Conservation (phyloP, 2,113 vertebrate species). For the Microcebus ravelobensis region DNA sequence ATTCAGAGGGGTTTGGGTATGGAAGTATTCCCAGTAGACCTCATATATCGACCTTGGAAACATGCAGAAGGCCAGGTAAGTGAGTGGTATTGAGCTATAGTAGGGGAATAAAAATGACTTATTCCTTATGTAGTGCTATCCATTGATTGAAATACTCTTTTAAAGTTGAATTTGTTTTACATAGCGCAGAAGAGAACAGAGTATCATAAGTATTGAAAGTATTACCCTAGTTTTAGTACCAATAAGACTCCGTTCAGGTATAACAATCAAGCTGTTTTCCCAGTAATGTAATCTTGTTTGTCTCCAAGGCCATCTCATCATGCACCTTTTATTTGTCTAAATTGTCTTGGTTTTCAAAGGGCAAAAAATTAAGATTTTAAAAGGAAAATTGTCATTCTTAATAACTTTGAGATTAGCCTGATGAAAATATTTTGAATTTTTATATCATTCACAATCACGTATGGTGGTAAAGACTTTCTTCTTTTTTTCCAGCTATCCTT, state of each 20-base stretch:
- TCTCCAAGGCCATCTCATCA: not conserved
- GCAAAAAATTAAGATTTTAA: not conserved
- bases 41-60: slow-evolving; percentile 99
- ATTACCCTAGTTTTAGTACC: not conserved
- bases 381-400: not conserved
- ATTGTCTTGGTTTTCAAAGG: slow-evolving; percentile 16
- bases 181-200: not conserved
- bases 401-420: not conserved
- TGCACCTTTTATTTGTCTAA: not conserved
- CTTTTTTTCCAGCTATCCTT: slow-evolving; percentile 92
- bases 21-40: slow-evolving; percentile 98
- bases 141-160: not conserved
- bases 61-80: slow-evolving; percentile 98
- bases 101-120: not conserved
- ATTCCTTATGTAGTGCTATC: not conserved
- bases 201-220: not conserved
- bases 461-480: not conserved
- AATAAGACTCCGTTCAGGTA: not conserved
- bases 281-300: not conserved
- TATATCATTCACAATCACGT: not conserved
- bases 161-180: not conserved
- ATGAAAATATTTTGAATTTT: slow-evolving; percentile 32
- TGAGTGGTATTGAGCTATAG: not conserved
- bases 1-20: slow-evolving; percentile 97
- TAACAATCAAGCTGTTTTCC: not conserved